These are phyloP conservation scores for Calonectris borealis DNA, from an alignment of 2,113 vertebrate genomes.

Conservation along the genomic window DNA sequence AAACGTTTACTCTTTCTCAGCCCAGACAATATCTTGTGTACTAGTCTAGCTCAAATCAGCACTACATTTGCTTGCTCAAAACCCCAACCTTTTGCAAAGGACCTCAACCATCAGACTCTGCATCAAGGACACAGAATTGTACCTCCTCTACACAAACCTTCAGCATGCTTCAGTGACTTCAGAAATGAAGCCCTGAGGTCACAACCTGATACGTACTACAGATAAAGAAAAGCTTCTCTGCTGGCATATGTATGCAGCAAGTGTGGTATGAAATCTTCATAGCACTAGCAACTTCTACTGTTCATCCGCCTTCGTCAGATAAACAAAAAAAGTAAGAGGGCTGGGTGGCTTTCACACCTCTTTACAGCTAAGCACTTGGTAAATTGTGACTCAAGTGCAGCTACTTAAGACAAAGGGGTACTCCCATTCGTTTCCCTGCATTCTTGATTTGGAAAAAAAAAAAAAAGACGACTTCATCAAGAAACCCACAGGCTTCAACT, in stretches of 20 bases:
- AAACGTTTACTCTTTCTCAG: neutral
- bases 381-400: neutral
- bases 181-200: neutral
- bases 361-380: neutral
- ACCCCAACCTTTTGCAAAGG: neutral
- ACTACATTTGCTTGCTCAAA: neutral
- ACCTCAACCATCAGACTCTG: neutral
- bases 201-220: neutral
- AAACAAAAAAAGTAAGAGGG: neutral
- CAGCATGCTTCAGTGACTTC: neutral
- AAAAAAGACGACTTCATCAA: neutral
- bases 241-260: neutral
- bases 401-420: neutral
- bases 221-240: neutral
- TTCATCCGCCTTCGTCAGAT: neutral
- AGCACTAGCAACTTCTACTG: neutral
- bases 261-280: neutral
- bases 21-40: neutral
- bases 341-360: neutral
- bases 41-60: neutral
- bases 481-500: neutral
- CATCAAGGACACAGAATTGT: neutral
- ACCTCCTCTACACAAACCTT: neutral
- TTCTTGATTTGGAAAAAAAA: neutral
- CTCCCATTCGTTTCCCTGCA: neutral